Conservation (phyloP, 2,113 vertebrate genomes). For the Mugil cephalus region DNA sequence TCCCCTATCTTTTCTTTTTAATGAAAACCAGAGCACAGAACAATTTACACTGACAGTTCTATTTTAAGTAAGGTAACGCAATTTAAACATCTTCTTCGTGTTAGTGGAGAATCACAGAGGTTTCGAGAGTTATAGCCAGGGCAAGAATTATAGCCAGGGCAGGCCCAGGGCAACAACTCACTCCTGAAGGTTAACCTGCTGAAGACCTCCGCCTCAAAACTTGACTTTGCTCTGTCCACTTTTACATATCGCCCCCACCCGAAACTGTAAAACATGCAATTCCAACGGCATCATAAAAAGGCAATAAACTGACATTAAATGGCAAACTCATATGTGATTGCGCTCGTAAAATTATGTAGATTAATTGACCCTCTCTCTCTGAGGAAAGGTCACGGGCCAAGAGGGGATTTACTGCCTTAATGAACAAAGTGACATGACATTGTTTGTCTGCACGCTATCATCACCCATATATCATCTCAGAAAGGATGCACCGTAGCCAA, state of each 20-base stretch:
- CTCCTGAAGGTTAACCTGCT: slow-evolving; percentile 41
- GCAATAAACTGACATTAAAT: slow-evolving; percentile 53
- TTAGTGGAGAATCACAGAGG: slow-evolving; percentile 2
- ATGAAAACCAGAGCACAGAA: slow-evolving; percentile 31
- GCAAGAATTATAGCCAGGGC: slow-evolving; percentile 23
- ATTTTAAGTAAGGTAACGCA: slow-evolving; percentile 26
- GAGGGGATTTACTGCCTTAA: slow-evolving; percentile 63
- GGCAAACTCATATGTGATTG: slow-evolving; percentile 54
- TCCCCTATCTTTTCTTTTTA: slow-evolving; percentile 35
- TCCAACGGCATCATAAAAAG: slow-evolving; percentile 54
- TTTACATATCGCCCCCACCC: slow-evolving; percentile 31
- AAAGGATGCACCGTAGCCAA: slow-evolving; percentile 33
- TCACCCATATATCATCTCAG: slow-evolving; percentile 52
- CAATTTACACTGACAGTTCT: slow-evolving; percentile 24
- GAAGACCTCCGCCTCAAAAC: slow-evolving; percentile 14
- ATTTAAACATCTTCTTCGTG: slow-evolving; percentile 23
- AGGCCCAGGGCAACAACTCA: slow-evolving; percentile 10
- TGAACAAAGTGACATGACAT: slow-evolving; percentile 55
- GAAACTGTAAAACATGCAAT: slow-evolving; percentile 33
- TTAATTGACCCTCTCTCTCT: slow-evolving; percentile 44
- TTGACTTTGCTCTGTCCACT: slow-evolving; percentile 14
- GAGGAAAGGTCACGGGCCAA: slow-evolving; percentile 43
- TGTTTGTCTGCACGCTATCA: slow-evolving; percentile 42
- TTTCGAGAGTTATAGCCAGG: slow-evolving; percentile 26
- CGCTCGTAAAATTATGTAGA: slow-evolving; percentile 56